Conservation (phyloP, 37 sponge, comb jelly and placozoan species). For the Halichondria panicea region DNA sequence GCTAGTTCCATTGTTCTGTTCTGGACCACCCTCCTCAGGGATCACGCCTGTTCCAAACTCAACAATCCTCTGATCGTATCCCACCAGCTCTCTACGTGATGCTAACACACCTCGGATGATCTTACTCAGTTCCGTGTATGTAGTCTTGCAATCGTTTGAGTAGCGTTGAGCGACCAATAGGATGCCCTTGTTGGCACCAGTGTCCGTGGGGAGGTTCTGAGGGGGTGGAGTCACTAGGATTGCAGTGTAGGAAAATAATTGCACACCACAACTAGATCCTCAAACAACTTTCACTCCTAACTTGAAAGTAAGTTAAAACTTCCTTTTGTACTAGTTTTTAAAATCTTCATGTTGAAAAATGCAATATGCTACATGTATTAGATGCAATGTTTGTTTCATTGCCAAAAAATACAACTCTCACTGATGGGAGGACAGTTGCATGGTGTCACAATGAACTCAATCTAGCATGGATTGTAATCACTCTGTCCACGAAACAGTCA, state of each 20-base stretch:
- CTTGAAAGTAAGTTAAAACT: not conserved
- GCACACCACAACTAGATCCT: not conserved
- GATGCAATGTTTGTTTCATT: not conserved
- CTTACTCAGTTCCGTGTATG: slow-evolving; percentile 82
- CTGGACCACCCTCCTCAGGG: not conserved
- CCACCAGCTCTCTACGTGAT: slow-evolving; percentile 77
- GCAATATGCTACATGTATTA: not conserved
- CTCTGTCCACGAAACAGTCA: too few species aligned
- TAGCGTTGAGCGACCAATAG: slow-evolving; percentile 79
- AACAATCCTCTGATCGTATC: slow-evolving; percentile 74
- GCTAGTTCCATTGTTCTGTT: not conserved
- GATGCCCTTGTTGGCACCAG: slow-evolving; percentile 73
- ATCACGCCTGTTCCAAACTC: not conserved
- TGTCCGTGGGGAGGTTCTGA: not conserved
- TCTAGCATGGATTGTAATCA: too few species aligned
- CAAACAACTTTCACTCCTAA: not conserved
- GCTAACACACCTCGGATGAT: slow-evolving; percentile 80
- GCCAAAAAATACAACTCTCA: not conserved
- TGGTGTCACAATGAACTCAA: too few species aligned
- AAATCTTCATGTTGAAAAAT: not conserved
- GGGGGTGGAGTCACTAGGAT: not conserved
- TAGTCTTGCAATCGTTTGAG: slow-evolving; percentile 75
- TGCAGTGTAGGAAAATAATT: not conserved
- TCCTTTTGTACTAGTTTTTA: not conserved
- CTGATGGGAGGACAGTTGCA: not conserved